A percentile compares a stretch with the other conserved stretches of the same genome.
phyloP scores from a whole-genome alignment of 2,113 vertebrate genomes.

The Serinus canaria region DNA sequence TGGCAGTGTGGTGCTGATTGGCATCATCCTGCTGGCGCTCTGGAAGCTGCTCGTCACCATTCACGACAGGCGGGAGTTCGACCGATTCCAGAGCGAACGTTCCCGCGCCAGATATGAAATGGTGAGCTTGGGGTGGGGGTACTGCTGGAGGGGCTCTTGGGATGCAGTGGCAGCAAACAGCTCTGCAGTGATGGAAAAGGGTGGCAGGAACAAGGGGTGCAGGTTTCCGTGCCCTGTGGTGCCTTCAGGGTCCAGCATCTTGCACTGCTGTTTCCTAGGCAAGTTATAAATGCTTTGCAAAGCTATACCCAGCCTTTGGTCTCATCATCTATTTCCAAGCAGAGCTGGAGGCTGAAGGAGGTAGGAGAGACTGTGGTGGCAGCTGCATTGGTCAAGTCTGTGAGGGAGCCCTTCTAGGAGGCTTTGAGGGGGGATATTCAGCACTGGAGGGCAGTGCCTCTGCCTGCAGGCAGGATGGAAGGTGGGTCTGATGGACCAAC shows the following conservation, averaged over 20 bases:
- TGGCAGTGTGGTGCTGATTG: conserved; percentile 87
- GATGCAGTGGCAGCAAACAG: background rate
- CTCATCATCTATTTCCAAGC: background rate
- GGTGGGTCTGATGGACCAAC: background rate
- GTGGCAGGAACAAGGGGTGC: accelerated
- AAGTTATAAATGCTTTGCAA: background rate
- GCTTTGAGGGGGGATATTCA: background rate
- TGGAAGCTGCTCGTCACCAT: conserved; percentile 96
- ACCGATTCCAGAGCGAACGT: conserved; percentile 90
- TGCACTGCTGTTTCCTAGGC: background rate
- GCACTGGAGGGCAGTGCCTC: background rate
- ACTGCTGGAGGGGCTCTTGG: background rate
- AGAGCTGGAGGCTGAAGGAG: background rate
- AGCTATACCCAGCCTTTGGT: background rate
- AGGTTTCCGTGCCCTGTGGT: background rate
- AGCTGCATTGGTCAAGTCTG: background rate
- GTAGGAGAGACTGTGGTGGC: background rate
- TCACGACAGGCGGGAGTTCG: conserved; percentile 90
- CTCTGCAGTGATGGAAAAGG: background rate
- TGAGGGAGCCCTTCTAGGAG: background rate
- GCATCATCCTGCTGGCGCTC: conserved; percentile 82
- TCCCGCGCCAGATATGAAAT: conserved; percentile 93
- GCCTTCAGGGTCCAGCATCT: background rate
- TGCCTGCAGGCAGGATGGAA: background rate
- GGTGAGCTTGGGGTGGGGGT: conserved; percentile 70